phyloP scores from a whole-genome alignment of 1,140 invertebrate species.

The Sipha flava region DNA sequence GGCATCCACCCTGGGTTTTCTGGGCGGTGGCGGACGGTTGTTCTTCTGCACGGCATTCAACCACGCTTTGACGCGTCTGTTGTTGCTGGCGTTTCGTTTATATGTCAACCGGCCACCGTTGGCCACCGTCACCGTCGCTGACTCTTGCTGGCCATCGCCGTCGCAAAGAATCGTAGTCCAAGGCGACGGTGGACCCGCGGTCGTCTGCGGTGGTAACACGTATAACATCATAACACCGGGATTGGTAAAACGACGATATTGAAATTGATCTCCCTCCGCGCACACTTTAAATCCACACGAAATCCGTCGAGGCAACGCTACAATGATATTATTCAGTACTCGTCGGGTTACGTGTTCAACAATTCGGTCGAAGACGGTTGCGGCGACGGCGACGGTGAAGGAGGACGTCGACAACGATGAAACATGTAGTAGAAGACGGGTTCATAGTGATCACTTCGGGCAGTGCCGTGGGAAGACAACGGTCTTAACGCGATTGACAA shows the following conservation, averaged over 20 bases:
- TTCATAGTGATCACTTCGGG: too few species aligned
- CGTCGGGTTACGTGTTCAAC: too few species aligned
- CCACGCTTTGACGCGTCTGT: constrained; percentile 30
- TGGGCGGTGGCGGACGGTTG: neutral
- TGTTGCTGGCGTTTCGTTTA: constrained; percentile 29
- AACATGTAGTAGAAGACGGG: too few species aligned
- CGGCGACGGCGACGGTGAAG: too few species aligned
- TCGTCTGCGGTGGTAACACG: constrained; percentile 47
- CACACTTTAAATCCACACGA: neutral
- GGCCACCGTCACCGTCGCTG: neutral
- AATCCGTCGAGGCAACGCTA: too few species aligned
- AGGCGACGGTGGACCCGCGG: too few species aligned
- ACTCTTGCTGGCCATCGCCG: neutral
- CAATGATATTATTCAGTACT: too few species aligned
- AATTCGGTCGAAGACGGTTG: too few species aligned
- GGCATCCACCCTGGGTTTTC: neutral
- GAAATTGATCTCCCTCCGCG: neutral
- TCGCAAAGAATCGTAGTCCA: too few species aligned
- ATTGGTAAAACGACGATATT: neutral
- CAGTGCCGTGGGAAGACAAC: too few species aligned
- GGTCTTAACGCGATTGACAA: too few species aligned
- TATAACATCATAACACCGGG: constrained; percentile 43
- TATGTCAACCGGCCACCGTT: constrained; percentile 27
- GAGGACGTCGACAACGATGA: too few species aligned
- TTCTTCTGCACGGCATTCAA: constrained; percentile 14